Evolutionary conservation across 2,797 vertebrate species (phyloP), one percentile per base, ranked within the genome.

Genomic region (Xenops minutus): DNA sequence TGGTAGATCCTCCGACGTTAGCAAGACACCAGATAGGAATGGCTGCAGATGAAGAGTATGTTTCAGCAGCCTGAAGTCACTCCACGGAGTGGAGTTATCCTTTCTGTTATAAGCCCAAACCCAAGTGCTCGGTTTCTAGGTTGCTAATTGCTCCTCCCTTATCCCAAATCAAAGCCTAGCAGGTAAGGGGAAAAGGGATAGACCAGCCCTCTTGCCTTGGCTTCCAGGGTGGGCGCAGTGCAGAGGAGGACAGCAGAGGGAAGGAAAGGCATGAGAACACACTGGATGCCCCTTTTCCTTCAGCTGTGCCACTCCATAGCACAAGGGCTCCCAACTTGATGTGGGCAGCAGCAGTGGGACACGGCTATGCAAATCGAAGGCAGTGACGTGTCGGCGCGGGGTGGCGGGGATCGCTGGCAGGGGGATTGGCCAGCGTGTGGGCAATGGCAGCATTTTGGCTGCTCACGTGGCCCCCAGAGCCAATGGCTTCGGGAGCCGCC

Each of bases 371-470:
- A 87, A 82, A 52, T 72, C 34, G 61, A 22, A 29, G 10, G 1
- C 21, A 59, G 48, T 46, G 89, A 80, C 5, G 13, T 30, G 66
- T 54, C 77, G 21, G 80, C 0, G 14, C 11, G 63, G 89, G 82
- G 81, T 49, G 36, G 48, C 71, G 71, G 71, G 85, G 61, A 69
- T 32, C 1, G 0, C 55, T 92, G 91, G 78, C 81, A 26, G 82
- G 77, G 80, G 44, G 91, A 88, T 95, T 96, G 96, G 95, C 89
- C 95, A 83, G 75, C 20, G 8, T 54, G 80, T 48, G 92, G 95
- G 89, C 93, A 93, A 92, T 71, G 79, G 79, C 90, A 91, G 3
- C 27, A 49, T 59, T 73, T 78, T 34, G 4, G 11, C 89, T 79
- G 74, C 72, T 92, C 97, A 97, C 36, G 62, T 96, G 96, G 89